A percentile compares a stretch with the other conserved stretches of the same genome.
Evolutionary conservation across 2,113 vertebrate genomes (phyloP).

Genomic region (Heloderma charlesbogerti): DNA sequence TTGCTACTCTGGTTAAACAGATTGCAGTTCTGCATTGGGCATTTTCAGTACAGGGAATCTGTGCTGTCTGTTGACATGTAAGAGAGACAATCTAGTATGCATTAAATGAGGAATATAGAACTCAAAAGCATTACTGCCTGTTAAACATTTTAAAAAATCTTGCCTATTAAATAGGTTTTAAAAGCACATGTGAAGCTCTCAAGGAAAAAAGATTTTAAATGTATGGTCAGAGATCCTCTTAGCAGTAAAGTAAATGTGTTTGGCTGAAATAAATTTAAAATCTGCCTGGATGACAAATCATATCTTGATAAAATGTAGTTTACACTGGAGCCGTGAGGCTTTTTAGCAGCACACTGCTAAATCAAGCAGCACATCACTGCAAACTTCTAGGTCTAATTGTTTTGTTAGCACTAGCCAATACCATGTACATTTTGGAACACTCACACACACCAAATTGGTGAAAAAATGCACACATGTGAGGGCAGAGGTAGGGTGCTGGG

Average conservation of each 20-base stretch:
- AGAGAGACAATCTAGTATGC: constrained; percentile 70
- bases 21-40: constrained; percentile 80
- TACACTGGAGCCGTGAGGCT: constrained; percentile 39
- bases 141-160: not conserved
- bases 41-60: constrained; percentile 73
- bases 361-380: constrained; percentile 31
- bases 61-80: constrained; percentile 67
- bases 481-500: no score
- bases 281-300: constrained; percentile 62
- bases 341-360: constrained; percentile 56
- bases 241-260: constrained; percentile 52
- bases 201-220: constrained; percentile 45
- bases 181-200: constrained; percentile 45
- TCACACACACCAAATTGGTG: not conserved
- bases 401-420: constrained; percentile 48
- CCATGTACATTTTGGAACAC: constrained; percentile 39
- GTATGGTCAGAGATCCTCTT: constrained; percentile 32
- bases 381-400: constrained; percentile 66
- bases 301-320: constrained; percentile 56
- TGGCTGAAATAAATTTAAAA: constrained; percentile 61
- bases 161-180: not conserved
- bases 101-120: constrained; percentile 44
- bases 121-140: constrained; percentile 46
- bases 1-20: constrained; percentile 75
- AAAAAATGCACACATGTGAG: constrained; percentile 13